These are phyloP conservation scores for Ispidina lecontei DNA, from an alignment of 2,797 vertebrate genomes.

Conservation along the genomic window DNA sequence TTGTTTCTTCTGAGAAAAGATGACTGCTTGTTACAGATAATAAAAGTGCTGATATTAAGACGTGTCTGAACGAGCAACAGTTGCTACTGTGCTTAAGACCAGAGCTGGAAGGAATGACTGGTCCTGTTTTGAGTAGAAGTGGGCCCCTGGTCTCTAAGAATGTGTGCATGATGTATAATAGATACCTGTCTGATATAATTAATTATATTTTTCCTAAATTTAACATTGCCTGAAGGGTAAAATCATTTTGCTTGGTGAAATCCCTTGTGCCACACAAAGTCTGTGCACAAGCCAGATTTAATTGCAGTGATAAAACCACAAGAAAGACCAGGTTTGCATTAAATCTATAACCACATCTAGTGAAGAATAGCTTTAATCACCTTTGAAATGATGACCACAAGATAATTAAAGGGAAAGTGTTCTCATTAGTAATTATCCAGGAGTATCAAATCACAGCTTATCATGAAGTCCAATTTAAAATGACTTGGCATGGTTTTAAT, in stretches of 20 bases:
- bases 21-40: neutral
- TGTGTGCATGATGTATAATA: conserved; percentile 85
- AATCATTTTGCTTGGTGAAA: conserved; percentile 87
- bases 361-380: conserved; percentile 89
- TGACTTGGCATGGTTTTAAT: conserved; percentile 51
- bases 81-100: conserved; percentile 20
- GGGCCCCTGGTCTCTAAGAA: conserved; percentile 75
- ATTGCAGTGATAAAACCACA: conserved; percentile 96
- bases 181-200: conserved; percentile 94
- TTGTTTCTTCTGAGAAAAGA: conserved; percentile 19
- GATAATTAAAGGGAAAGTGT: conserved; percentile 97
- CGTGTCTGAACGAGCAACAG: neutral
- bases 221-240: conserved; percentile 92
- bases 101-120: neutral
- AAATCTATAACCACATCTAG: conserved; percentile 94
- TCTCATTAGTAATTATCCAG: conserved; percentile 81
- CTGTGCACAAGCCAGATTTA: conserved; percentile 90
- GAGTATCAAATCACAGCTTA: conserved; percentile 83
- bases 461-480: conserved; percentile 74
- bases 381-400: conserved; percentile 92
- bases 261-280: conserved; percentile 93
- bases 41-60: conserved; percentile 4
- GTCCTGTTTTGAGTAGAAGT: conserved; percentile 52
- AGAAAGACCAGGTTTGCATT: conserved; percentile 96
- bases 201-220: conserved; percentile 95